Base-by-base conservation (phyloP, 1,140 invertebrate species). In the Dendroctonus valens region DNA sequence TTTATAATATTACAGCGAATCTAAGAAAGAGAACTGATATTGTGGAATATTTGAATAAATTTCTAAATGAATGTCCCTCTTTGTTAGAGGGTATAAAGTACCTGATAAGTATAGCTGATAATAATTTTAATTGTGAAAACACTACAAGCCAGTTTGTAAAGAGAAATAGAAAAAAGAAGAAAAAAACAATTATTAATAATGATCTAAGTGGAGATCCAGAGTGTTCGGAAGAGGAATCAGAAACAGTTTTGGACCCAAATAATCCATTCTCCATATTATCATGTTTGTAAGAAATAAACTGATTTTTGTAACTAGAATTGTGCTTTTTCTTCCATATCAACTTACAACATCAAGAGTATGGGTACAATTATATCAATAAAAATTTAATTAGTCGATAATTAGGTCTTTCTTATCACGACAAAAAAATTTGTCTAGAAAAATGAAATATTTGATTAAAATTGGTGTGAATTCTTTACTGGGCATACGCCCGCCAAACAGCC, bases 1-100 rank as follows among this genome's bases (percentile, higher is more conserved):
- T 89, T 5, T 92, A 91, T 71, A 91, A 91, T 81, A 77, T 90
- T 14, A 69, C 62, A n/a, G 51, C 38, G 26, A 72, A 75, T 72
- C 70, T 77, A 8, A 65, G 46, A 44, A 75, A 69, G 67, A 44
- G 71, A 41, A 64, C 14, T n/a, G 62, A 74, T 65, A 60, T 67
- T 5, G 40, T 44, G 14, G 57, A 60, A 9, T 67, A 67, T 54
- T 54, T 67, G 41, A 12, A 59, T 3, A 0, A 53, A 46, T 54
- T 60, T 48, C 41, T 67, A 14, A 60, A 67, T 41, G 51, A 60
- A 12, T 60, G 65, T 11, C 65, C 65, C n/a, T 39, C 49, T 60
- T 37, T 60, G 26, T 41, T 67, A 41, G 38, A 9, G 39, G 37
- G 40, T 7, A 52, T 67, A 38, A 67, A 53, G 26, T 11, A 53